Evolutionary conservation across 2,113 vertebrate genomes (phyloP).

Genomic region (Hippotragus niger): DNA sequence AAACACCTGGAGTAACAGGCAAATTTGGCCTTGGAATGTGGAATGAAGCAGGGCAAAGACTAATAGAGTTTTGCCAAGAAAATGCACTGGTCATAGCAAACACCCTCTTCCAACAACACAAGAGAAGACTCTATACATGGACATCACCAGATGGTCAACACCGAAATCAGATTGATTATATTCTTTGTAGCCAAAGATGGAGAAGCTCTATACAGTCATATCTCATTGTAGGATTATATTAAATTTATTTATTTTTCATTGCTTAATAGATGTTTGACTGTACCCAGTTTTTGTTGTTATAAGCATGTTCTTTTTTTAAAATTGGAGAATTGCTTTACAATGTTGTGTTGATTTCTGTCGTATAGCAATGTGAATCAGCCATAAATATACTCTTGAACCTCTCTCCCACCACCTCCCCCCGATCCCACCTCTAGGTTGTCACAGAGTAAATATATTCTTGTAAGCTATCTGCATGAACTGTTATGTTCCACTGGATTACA

Average conservation of each 20-base stretch:
- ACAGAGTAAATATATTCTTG: background rate
- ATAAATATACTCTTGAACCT: background rate
- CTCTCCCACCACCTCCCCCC: background rate
- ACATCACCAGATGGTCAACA: too few species aligned
- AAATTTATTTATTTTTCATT: slow-evolving; percentile 7
- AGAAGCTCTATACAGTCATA: background rate
- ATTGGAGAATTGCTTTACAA: background rate
- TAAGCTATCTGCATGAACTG: background rate
- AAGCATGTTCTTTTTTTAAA: background rate
- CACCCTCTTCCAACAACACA: too few species aligned
- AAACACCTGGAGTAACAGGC: too few species aligned
- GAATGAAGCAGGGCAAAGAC: too few species aligned
- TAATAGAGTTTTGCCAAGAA: too few species aligned
- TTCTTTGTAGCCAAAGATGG: too few species aligned
- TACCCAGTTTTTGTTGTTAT: background rate
- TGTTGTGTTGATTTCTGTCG: background rate
- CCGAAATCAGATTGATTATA: too few species aligned
- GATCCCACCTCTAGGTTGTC: background rate
- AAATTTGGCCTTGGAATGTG: too few species aligned
- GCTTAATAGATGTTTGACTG: background rate
- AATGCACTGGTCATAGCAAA: too few species aligned
- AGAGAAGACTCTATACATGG: too few species aligned
- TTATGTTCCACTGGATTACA: background rate
- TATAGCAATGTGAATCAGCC: background rate
- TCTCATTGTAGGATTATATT: background rate